Conservation (phyloP, 1,140 invertebrate species). For the Drosophila arizonae region DNA sequence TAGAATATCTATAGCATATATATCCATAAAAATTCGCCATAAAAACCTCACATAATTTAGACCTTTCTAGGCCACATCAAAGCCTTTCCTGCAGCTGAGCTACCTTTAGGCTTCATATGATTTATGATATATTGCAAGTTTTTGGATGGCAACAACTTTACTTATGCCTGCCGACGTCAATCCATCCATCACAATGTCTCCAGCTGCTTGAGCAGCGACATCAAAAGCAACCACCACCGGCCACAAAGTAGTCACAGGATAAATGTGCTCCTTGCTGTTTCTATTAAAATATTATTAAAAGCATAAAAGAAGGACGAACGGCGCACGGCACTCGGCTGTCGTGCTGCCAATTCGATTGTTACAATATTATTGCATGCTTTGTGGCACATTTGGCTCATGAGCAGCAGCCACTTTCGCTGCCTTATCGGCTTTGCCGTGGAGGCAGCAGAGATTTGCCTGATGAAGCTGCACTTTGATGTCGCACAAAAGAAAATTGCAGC, state of each 20-base stretch:
- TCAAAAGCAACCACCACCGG: conserved; percentile 45
- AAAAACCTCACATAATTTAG: not conserved
- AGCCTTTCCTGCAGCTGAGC: not conserved
- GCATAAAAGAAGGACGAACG: conserved; percentile 15
- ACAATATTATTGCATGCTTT: conserved; percentile 58
- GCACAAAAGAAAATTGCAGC: conserved; percentile 57
- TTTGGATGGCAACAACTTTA: conserved; percentile 42
- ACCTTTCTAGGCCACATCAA: not conserved
- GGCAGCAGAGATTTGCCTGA: conserved; percentile 46
- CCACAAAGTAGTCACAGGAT: conserved; percentile 27
- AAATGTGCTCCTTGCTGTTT: conserved; percentile 46
- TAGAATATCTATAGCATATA: too few species aligned
- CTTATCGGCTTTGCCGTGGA: conserved; percentile 44
- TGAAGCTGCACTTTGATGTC: conserved; percentile 68
- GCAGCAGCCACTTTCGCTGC: conserved; percentile 25
- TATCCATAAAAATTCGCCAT: too few species aligned
- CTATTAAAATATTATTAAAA: conserved; percentile 67
- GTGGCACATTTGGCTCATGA: conserved; percentile 41
- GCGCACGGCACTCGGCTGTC: not conserved
- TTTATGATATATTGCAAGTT: conserved; percentile 57
- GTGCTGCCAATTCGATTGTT: conserved; percentile 60
- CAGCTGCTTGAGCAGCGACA: conserved; percentile 36
- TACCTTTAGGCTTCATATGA: conserved; percentile 33
- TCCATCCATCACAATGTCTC: conserved; percentile 59
- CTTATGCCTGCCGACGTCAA: conserved; percentile 35